A percentile compares a stretch with the other conserved stretches of the same genome.
Evolutionary conservation across 2,888 invertebrate species (phyloP).

Genomic region (Drosophila algonquin): DNA sequence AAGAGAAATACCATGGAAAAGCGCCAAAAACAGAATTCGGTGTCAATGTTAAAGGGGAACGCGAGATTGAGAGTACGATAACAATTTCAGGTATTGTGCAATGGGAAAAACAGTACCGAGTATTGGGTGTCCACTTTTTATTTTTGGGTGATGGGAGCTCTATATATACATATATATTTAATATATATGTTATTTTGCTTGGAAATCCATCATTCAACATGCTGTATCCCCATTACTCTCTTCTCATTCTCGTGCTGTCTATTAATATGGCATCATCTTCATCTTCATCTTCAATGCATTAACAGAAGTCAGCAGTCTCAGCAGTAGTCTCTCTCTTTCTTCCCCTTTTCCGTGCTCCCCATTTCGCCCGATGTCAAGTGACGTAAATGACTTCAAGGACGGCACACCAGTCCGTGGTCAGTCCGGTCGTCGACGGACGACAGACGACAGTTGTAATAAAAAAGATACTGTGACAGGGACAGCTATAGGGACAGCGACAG

Average conservation of each 20-base stretch:
- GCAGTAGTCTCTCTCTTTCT: background rate
- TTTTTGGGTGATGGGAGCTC: no score
- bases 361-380: constrained; percentile 47
- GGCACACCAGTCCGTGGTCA: constrained; percentile 51
- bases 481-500: constrained; percentile 11
- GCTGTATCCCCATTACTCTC: background rate
- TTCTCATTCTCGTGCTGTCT: constrained; percentile 11
- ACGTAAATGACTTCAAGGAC: constrained; percentile 79
- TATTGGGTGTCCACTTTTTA: no score
- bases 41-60: constrained; percentile 4
- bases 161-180: no score
- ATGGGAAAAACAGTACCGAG: background rate
- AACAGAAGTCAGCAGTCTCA: constrained; percentile 8
- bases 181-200: no score
- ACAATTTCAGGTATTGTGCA: background rate
- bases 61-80: constrained; percentile 2
- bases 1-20: constrained; percentile 7
- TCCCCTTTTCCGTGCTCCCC: background rate
- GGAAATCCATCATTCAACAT: background rate
- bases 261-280: no score
- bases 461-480: constrained; percentile 42
- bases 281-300: constrained; percentile 28
- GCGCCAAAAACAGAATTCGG: background rate
- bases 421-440: constrained; percentile 46
- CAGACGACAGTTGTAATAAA: constrained; percentile 65